Conservation (phyloP, 2,113 vertebrate genomes). For the Mixornis gularis region DNA sequence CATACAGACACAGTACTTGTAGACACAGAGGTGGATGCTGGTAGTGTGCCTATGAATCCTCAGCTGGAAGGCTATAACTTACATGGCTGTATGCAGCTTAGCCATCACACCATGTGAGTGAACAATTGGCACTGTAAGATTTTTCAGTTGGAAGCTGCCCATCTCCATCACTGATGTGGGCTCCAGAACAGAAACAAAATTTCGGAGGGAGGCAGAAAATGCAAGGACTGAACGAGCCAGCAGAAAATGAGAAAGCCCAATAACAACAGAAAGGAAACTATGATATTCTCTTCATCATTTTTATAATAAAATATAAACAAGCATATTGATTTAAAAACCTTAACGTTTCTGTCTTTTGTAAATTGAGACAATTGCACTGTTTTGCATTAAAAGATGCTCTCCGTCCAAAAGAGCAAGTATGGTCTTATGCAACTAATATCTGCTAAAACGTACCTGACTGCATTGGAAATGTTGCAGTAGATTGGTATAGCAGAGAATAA, state of each 20-base stretch:
- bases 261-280: neutral
- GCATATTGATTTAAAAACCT: slow-evolving; percentile 53
- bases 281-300: slow-evolving; percentile 18
- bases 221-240: neutral
- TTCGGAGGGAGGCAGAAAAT: neutral
- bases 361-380: slow-evolving; percentile 71
- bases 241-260: slow-evolving; percentile 1
- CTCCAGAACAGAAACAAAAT: slow-evolving; percentile 32
- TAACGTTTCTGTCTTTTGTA: slow-evolving; percentile 51
- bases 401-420: slow-evolving; percentile 67
- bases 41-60: neutral
- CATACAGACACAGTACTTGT: neutral
- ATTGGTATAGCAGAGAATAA: slow-evolving; percentile 90
- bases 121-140: slow-evolving; percentile 35
- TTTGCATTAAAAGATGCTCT: slow-evolving; percentile 71
- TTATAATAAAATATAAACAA: slow-evolving; percentile 59
- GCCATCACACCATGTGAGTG: neutral
- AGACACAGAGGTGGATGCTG: neutral
- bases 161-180: slow-evolving; percentile 62
- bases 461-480: slow-evolving; percentile 89
- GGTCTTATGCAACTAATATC: slow-evolving; percentile 71
- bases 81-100: neutral
- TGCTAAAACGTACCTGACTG: slow-evolving; percentile 82
- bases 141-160: slow-evolving; percentile 61
- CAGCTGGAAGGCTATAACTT: neutral